Conservation (phyloP, 1,140 invertebrate species). For the Plectrocnemia conspersa region DNA sequence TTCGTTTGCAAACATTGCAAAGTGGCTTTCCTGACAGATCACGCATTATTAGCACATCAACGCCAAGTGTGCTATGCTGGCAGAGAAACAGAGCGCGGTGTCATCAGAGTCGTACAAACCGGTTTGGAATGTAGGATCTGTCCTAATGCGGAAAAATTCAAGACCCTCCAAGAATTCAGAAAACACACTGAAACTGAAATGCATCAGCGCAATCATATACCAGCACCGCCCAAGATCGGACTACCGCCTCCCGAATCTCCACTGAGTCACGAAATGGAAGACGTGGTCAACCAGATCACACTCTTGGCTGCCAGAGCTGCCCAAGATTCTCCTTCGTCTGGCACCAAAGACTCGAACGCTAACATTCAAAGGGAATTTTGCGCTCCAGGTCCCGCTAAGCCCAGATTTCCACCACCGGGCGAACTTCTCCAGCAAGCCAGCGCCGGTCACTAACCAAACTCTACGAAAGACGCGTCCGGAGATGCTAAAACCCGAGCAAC, state of each 20-base stretch:
- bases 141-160: slow-evolving; percentile 57
- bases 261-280: slow-evolving; percentile 75
- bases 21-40: slow-evolving; percentile 70
- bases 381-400: slow-evolving; percentile 47
- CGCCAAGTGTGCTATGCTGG: slow-evolving; percentile 60
- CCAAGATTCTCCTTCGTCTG: slow-evolving; percentile 45
- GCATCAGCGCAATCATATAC: slow-evolving; percentile 47
- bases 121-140: slow-evolving; percentile 69
- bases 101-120: slow-evolving; percentile 61
- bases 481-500: slow-evolving; percentile 12
- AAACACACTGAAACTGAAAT: slow-evolving; percentile 61
- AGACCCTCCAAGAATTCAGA: slow-evolving; percentile 57
- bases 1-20: slow-evolving; percentile 84
- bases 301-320: slow-evolving; percentile 66
- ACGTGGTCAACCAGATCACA: slow-evolving; percentile 78
- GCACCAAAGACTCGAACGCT: slow-evolving; percentile 48
- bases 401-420: slow-evolving; percentile 51
- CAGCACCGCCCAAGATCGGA: slow-evolving; percentile 39
- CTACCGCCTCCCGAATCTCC: slow-evolving; percentile 51
- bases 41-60: slow-evolving; percentile 69
- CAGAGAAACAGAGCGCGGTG: slow-evolving; percentile 58
- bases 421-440: slow-evolving; percentile 52
- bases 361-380: slow-evolving; percentile 46
- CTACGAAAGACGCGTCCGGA: neutral
- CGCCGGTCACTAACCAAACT: slow-evolving; percentile 51